Percentiles rank a stretch among this genome's conserved stretches.
Conservation (phyloP, 1,140 invertebrate genomes). For the Bombus haemorrhoidalis region DNA sequence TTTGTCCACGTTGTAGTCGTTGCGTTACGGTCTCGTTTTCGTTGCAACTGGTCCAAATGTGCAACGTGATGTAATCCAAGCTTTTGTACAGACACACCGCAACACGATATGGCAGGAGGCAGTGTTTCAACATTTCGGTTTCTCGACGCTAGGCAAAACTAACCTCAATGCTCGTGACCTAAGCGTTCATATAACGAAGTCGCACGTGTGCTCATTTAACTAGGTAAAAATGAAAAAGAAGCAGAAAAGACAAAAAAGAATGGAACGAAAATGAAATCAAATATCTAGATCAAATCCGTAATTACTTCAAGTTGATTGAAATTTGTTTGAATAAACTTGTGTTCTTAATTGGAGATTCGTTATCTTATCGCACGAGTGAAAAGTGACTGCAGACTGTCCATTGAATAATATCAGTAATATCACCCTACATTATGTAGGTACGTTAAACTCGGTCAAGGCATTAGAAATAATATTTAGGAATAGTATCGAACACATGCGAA, state of each 20-base stretch:
- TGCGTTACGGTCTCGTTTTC: constrained; percentile 34
- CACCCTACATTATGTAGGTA: not conserved
- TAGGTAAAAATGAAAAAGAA: not conserved
- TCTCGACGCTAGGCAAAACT: constrained; percentile 21
- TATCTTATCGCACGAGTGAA: not conserved
- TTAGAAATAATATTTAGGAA: not conserved
- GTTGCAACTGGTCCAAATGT: constrained; percentile 46
- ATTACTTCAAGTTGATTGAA: not conserved
- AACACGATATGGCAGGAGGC: constrained; percentile 35
- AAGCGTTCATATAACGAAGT: not conserved
- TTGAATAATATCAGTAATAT: constrained; percentile 43
- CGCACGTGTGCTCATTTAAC: too few relatives aligned
- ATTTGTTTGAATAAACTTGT: not conserved
- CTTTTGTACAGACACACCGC: constrained; percentile 25
- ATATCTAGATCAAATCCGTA: too few relatives aligned
- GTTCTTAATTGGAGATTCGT: not conserved
- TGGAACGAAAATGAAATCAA: not conserved
- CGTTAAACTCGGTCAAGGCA: constrained; percentile 37
- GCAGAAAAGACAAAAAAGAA: not conserved
- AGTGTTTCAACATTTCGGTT: constrained; percentile 28
- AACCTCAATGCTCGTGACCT: not conserved
- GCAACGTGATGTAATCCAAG: constrained; percentile 50
- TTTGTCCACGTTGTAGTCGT: not conserved
- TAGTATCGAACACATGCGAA: not conserved
- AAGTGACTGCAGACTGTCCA: not conserved